Evolutionary conservation across 2,888 invertebrate genomes (phyloP), one percentile per base, ranked within the genome.

Genomic region (Tenthredo mesomela): DNA sequence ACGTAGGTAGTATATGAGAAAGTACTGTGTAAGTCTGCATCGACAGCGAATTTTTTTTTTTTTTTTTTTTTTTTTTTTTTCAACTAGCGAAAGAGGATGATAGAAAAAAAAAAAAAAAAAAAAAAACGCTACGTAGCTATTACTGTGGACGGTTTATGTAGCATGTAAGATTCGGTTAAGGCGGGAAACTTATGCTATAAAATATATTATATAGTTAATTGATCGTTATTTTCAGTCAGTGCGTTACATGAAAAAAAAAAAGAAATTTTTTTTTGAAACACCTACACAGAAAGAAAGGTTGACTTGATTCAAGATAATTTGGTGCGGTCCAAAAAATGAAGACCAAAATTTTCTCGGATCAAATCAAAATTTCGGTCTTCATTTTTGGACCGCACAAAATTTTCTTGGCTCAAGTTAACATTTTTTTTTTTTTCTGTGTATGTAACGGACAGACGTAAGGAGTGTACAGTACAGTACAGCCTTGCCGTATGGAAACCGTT

Each of bases 401-500:
- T n/a, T n/a, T n/a, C n/a, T n/a, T n/a, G n/a, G n/a, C n/a, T n/a
- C n/a, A n/a, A n/a, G n/a, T n/a, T n/a, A n/a, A n/a, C n/a, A n/a
- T n/a, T n/a, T n/a, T n/a, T n/a, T n/a, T n/a, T n/a, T n/a, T n/a
- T n/a, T n/a, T n/a, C n/a, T n/a, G n/a, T n/a, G n/a, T n/a, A n/a
- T n/a, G 40, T 61, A 58, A 58, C 21, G 78, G 21, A 75, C 25
- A 21, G n/a, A 58, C 58, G 33, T 78, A 54, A 12, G 43, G 12
- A 43, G 43, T 29, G 9, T 40, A 40, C 12, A 43, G 10, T 12
- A 43, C 43, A 12, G 43, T 47, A 47, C 3, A 80, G 40, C 61
- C 61, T 61, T 61, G 80, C 61, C 37, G 40, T 61, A 80, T 80
- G 80, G 40, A 80, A 80, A 80, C 80, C 58, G 80, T 80, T 80